These are phyloP conservation scores for Aporrectodea caliginosa DNA, from an alignment of 1,140 invertebrate species.

Conservation along the genomic window DNA sequence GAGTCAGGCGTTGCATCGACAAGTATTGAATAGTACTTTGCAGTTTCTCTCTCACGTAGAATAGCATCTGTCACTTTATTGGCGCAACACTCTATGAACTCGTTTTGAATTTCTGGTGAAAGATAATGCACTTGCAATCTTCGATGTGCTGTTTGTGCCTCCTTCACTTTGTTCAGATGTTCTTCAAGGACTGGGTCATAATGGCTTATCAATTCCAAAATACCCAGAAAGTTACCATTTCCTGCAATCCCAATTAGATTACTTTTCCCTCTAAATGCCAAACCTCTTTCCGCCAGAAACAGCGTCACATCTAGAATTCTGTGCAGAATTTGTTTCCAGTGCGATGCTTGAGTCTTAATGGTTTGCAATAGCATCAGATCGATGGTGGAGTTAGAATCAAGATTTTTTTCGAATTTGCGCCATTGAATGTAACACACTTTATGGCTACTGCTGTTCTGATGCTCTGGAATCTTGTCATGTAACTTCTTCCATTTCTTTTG, in stretches of 20 bases:
- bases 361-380: no score
- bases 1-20: slow-evolving; percentile 5
- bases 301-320: not conserved
- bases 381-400: no score
- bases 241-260: not conserved
- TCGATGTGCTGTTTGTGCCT: not conserved
- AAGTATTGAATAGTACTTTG: not conserved
- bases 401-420: no score
- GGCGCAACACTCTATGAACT: not conserved
- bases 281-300: not conserved
- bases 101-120: not conserved
- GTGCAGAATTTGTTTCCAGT: not conserved
- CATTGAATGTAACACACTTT: no score
- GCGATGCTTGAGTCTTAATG: not conserved
- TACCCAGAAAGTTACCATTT: slow-evolving; percentile 5
- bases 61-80: not conserved
- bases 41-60: not conserved
- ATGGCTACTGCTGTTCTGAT: no score
- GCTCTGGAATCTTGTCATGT: no score
- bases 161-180: not conserved
- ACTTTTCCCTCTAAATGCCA: not conserved
- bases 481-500: no score
- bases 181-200: not conserved
- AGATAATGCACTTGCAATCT: slow-evolving; percentile 4
- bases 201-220: not conserved